Percentiles rank a stretch among this genome's conserved stretches.
phyloP scores from a whole-genome alignment of 2,888 invertebrate genomes.

The Dryadula phaetusa region DNA sequence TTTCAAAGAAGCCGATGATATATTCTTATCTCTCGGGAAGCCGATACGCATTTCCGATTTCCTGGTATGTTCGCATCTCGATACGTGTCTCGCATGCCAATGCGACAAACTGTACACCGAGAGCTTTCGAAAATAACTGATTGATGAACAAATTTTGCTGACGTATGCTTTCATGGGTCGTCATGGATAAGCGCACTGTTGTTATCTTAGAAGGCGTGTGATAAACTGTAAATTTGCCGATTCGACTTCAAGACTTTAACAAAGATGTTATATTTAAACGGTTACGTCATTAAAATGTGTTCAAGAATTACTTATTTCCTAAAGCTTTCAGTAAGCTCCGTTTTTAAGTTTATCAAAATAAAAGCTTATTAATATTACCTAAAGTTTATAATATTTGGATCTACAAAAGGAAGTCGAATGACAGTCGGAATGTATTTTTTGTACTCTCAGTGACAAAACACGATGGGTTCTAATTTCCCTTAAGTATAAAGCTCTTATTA shows the following conservation, averaged over 20 bases:
- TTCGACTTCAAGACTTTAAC: background rate
- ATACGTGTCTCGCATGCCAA: slow-evolving; percentile 38
- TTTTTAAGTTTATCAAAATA: no score
- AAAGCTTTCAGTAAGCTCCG: no score
- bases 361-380: no score
- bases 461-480: no score
- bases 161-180: background rate
- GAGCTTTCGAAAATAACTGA: slow-evolving; percentile 19
- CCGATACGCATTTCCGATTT: slow-evolving; percentile 44
- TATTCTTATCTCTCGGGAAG: slow-evolving; percentile 42
- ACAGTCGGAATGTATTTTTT: background rate
- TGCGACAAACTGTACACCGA: slow-evolving; percentile 27
- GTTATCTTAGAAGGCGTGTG: background rate
- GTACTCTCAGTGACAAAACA: no score
- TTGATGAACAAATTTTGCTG: slow-evolving; percentile 22
- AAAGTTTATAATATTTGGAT: no score
- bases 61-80: slow-evolving; percentile 32
- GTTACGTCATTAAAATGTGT: no score
- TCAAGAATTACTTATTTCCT: no score
- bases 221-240: background rate
- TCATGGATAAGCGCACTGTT: background rate
- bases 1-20: slow-evolving; percentile 41
- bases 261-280: no score
- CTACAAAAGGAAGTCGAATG: background rate
- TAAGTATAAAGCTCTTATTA: no score